Percentiles rank a stretch among this genome's conserved stretches.
Conservation (phyloP, 2,888 invertebrate genomes). For the Amiota communis region DNA sequence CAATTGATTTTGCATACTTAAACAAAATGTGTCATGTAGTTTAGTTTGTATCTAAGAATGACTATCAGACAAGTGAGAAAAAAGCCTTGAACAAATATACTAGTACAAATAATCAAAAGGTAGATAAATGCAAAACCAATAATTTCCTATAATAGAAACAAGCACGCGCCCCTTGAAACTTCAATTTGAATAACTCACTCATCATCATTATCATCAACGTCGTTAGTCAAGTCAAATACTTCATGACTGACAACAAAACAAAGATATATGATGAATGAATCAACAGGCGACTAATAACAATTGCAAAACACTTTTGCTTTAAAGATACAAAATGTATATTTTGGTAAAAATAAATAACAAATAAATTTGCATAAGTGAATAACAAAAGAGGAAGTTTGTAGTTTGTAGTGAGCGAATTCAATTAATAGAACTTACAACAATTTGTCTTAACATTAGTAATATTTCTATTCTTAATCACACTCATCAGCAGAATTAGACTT, state of each 20-base stretch:
- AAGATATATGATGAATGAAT: slow-evolving; percentile 4
- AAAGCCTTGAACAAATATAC: not conserved
- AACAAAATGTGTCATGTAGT: too few species aligned
- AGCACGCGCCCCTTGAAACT: slow-evolving; percentile 6
- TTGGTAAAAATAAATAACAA: slow-evolving; percentile 2
- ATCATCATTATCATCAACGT: not conserved
- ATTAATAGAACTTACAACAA: too few species aligned
- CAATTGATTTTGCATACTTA: too few species aligned
- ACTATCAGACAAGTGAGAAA: too few species aligned
- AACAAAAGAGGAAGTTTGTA: too few species aligned
- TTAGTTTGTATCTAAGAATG: too few species aligned
- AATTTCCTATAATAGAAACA: not conserved
- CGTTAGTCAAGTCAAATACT: not conserved
- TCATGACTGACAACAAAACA: not conserved
- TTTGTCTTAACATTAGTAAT: too few species aligned
- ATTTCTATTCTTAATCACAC: too few species aligned
- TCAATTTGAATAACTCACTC: not conserved
- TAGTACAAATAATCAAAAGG: not conserved
- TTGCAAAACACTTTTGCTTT: slow-evolving; percentile 15
- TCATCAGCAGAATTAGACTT: too few species aligned
- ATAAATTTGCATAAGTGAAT: slow-evolving; percentile 15
- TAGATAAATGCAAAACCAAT: not conserved
- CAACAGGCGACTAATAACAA: not conserved
- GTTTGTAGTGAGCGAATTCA: too few species aligned
- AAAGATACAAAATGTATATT: slow-evolving; percentile 18